Percentiles rank a stretch among this genome's conserved stretches.
Evolutionary conservation across 1,140 invertebrate species (phyloP).

Genomic region (Schmidtea mediterranea): DNA sequence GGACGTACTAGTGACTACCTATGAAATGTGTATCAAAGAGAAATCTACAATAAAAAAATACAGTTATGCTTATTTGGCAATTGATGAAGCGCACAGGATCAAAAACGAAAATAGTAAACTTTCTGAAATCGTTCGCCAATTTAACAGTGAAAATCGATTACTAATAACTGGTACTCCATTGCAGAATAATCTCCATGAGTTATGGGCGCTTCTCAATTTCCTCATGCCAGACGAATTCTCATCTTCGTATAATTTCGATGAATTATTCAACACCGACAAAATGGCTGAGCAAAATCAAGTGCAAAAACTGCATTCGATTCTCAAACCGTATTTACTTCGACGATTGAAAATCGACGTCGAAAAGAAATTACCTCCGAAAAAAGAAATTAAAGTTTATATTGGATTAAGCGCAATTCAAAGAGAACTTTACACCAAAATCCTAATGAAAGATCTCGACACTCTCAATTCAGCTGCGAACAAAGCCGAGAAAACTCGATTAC

Average conservation of each 20-base stretch:
- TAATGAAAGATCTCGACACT: constrained; percentile 96
- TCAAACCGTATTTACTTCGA: constrained; percentile 74
- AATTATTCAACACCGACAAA: constrained; percentile 92
- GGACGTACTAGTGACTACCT: constrained; percentile 94
- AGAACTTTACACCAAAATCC: constrained; percentile 89
- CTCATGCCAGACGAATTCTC: constrained; percentile 90
- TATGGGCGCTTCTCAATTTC: constrained; percentile 97
- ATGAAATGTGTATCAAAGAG: constrained; percentile 92
- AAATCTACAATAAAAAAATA: constrained; percentile 91
- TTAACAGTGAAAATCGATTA: constrained; percentile 85
- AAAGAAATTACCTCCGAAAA: constrained; percentile 76
- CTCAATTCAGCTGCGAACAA: constrained; percentile 79
- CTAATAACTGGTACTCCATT: constrained; percentile 74
- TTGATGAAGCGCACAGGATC: constrained; percentile 95
- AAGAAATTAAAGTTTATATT: constrained; percentile 63
- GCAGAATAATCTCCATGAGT: constrained; percentile 72
- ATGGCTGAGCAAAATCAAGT: constrained; percentile 62
- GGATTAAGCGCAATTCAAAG: constrained; percentile 94
- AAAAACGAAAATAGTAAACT: constrained; percentile 99
- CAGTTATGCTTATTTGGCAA: constrained; percentile 79
- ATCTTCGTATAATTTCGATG: constrained; percentile 83
- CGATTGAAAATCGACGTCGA: constrained; percentile 92
- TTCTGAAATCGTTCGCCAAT: constrained; percentile 79
- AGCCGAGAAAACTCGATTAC: constrained; percentile 62
- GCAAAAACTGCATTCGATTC: constrained; percentile 56